A percentile compares a stretch with the other conserved stretches of the same genome.
phyloP scores from a whole-genome alignment of 2,888 invertebrate genomes.

The Drosophila greeni region DNA sequence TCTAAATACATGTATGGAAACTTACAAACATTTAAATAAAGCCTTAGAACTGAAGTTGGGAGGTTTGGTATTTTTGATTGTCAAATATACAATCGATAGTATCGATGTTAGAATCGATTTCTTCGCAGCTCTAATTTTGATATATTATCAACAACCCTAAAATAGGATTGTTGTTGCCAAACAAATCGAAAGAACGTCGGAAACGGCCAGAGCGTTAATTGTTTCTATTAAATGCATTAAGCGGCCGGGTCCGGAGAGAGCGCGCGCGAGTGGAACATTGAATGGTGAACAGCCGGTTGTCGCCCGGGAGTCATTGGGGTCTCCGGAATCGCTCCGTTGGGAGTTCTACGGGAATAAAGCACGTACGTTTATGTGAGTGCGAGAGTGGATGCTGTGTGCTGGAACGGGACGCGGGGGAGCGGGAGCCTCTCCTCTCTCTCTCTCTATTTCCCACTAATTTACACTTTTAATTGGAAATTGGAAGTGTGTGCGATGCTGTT shows the following conservation, averaged over 20 bases:
- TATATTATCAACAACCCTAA: no score
- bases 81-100: no score
- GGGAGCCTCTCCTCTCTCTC: neutral
- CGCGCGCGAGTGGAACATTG: neutral
- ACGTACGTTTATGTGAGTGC: slow-evolving; percentile 14
- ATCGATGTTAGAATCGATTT: no score
- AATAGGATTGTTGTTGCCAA: slow-evolving; percentile 23
- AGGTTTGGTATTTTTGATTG: no score
- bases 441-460: slow-evolving; percentile 11
- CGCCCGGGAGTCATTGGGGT: slow-evolving; percentile 16
- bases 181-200: slow-evolving; percentile 12
- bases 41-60: no score
- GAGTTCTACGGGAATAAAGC: slow-evolving; percentile 17
- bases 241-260: slow-evolving; percentile 22
- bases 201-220: slow-evolving; percentile 11
- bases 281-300: slow-evolving; percentile 10
- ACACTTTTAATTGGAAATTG: slow-evolving; percentile 15
- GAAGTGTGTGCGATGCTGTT: slow-evolving; percentile 4
- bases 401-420: neutral
- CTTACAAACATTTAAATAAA: no score
- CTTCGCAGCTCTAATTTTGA: no score
- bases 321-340: slow-evolving; percentile 26
- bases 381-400: slow-evolving; percentile 11
- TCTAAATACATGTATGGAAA: no score
- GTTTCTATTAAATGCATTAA: slow-evolving; percentile 24